Base-by-base conservation (phyloP, 2,797 vertebrate genomes). In the Echiichthys vipera region DNA sequence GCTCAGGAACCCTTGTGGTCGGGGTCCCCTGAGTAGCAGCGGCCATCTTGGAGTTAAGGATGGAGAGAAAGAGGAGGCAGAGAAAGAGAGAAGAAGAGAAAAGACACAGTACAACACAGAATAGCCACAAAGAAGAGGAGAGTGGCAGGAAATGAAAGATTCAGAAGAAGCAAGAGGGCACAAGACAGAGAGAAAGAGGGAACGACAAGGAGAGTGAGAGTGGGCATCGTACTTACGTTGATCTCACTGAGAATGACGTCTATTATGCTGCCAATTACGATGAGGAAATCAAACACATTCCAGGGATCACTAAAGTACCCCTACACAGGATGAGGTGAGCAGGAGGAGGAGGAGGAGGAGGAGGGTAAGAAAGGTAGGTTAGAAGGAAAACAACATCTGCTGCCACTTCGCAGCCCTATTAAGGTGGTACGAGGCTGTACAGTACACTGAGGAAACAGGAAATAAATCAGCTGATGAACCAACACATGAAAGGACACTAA, bases 241-340 rank as follows among this genome's bases (percentile, higher is more conserved):
- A 97, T 99, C 91, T 99, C 98, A 98, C 98, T 99, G 95, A 99
- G 98, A 97, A 99, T 99, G 97, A 99, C 97, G 96, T 99, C 98
- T 96, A 99, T 99, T 95, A 99, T 97, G 97, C 98, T 99, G 96
- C 98, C 98, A 98, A 99, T 99, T 95, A 99, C 98, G 97, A 99
- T 99, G 96, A 99, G 97, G 97, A 99, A 99, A 97, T 99, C 98
- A 99, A 99, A 99, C 95, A 99, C 97, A 98, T 99, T 99, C 98
- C 98, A 99, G 94, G 97, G 98, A 97, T 99, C 98, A 98, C 98
- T 99, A 98, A 99, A 99, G 97, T 99, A 99, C 95, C 98, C 98
- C 98, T 99, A 97, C 94, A 98, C 94, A 95, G 96, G 96, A 96
- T 95, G 95, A 92, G 92, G 92, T 95, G 95, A 96, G 96, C 94